phyloP scores from a whole-genome alignment of 2,113 vertebrate genomes.

The Cyprinus carpio region DNA sequence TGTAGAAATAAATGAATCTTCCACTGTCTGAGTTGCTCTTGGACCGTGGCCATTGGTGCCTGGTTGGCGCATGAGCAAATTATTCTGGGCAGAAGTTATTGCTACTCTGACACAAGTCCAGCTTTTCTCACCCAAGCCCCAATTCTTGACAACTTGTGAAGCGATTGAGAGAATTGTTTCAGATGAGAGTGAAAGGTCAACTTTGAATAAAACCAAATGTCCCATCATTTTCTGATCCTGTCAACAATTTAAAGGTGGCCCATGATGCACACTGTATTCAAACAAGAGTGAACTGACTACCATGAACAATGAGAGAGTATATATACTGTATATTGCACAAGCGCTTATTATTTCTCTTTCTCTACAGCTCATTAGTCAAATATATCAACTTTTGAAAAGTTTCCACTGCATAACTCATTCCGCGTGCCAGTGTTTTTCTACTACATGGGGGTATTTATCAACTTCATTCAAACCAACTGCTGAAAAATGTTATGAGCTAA shows the following conservation, averaged over 20 bases:
- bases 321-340: not conserved
- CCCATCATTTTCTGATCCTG: not conserved
- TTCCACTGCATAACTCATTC: conserved; percentile 45
- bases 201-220: not conserved
- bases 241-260: not conserved
- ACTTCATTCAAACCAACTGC: conserved; percentile 26
- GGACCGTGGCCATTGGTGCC: not conserved
- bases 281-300: not conserved
- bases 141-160: conserved; percentile 5
- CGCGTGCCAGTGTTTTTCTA: conserved; percentile 34
- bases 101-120: not conserved
- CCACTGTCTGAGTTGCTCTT: conserved; percentile 14
- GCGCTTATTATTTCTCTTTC: not conserved
- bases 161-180: not conserved
- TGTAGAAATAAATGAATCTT: conserved; percentile 31
- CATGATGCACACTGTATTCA: not conserved
- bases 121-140: conserved; percentile 17
- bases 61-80: conserved; percentile 31
- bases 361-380: conserved; percentile 59
- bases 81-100: conserved; percentile 2
- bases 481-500: not conserved
- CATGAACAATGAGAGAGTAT: not conserved
- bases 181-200: conserved; percentile 1
- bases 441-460: conserved; percentile 40
- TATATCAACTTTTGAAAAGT: conserved; percentile 51